These are phyloP conservation scores for Oscheius sp. DNA, from an alignment of 1,140 invertebrate species.

Conservation along the genomic window DNA sequence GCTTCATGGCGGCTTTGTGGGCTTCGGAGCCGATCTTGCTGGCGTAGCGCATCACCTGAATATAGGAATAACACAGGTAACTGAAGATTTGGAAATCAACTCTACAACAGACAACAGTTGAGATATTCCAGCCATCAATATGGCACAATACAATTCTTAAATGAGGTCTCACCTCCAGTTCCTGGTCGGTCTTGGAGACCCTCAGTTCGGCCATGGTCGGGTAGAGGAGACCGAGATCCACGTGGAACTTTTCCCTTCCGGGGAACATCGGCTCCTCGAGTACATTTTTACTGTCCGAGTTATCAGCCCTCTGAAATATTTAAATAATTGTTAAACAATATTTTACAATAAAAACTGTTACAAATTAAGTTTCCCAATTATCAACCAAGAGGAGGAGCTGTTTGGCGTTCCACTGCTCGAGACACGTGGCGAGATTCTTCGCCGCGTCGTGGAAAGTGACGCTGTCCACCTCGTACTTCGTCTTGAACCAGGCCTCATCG, in stretches of 20 bases:
- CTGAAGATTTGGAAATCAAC: too few relatives aligned
- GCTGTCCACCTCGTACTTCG: constrained; percentile 58
- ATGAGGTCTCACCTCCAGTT: constrained; percentile 36
- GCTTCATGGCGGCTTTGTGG: constrained; percentile 40
- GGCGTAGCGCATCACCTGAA: constrained; percentile 40
- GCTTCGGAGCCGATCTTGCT: constrained; percentile 41
- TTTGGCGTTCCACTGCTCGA: constrained; percentile 38
- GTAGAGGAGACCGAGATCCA: constrained; percentile 46
- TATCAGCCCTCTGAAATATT: constrained; percentile 48
- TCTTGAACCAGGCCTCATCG: constrained; percentile 52
- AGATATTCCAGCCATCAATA: too few relatives aligned
- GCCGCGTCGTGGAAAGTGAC: constrained; percentile 50
- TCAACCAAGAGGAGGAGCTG: constrained; percentile 35
- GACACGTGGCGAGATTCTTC: constrained; percentile 32
- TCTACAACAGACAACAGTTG: too few relatives aligned
- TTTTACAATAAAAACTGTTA: background rate
- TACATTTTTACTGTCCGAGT: constrained; percentile 41
- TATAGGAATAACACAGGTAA: background rate
- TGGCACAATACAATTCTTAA: too few relatives aligned
- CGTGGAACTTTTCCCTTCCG: constrained; percentile 18
- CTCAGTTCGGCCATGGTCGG: constrained; percentile 55
- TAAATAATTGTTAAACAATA: constrained; percentile 12
- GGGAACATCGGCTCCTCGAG: constrained; percentile 34
- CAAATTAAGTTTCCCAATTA: constrained; percentile 3
- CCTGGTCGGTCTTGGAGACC: constrained; percentile 56